Evolutionary conservation across 2,888 invertebrate species (phyloP), one percentile per base, ranked within the genome.

Genomic region (Lacanobia oleracea): DNA sequence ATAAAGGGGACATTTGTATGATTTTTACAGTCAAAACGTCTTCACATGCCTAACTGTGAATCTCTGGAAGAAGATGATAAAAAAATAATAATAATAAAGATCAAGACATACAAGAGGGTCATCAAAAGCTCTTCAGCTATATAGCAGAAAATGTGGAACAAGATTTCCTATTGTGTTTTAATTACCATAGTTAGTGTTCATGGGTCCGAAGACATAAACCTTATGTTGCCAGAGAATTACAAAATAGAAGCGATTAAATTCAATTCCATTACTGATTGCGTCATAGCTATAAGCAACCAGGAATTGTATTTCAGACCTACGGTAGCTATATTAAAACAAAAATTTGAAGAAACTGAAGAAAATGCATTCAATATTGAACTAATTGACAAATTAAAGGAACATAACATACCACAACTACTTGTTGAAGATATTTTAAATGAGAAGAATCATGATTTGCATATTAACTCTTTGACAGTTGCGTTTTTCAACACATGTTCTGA

Each of bases 401-500:
- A 80, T 54, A 72, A 81, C 14, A 72, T 86, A 16, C 86, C 88
- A 6, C 71, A 73, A 53, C 8, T 83, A 8, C 66, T 85, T 18
- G 7, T 72, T 4, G 40, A 84, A 54, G 72, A 82, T 23, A 51
- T 70, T 16, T n/a, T 72, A 5, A 43, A 74, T 12, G 64, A 79
- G 40, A 54, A 84, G 21, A 62, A 73, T 45, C 50, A 77, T 3
- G 66, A 61, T 16, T 65, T 84, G 7, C 60, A 72, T 5, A 70
- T 69, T 1, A 51, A 77, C 27, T 78, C 69, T 21, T 72, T 91
- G 1, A 64, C 71, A 0, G 53, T 86, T 1, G 77, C 91, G 23
- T 84, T 86, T 72, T 86, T 90, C 14, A 73, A 87, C 12, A 65
- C 79, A 5, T 89, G 89, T 74, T 71, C 83, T 8, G 66, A 72